Conservation (phyloP, 2,113 vertebrate genomes). For the Toxotes chatareus region DNA sequence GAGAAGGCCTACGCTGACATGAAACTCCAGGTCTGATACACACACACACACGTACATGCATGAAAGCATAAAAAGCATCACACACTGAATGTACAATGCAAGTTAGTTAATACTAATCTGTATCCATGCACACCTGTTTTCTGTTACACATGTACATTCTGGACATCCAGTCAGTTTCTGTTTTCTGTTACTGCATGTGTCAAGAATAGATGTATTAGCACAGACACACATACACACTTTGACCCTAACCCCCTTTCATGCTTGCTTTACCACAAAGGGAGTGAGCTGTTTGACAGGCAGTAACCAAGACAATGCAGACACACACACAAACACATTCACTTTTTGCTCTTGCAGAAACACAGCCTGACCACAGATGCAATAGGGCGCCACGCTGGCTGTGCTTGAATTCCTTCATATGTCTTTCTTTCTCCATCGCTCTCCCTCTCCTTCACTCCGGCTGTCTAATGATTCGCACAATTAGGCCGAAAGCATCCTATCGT, state of each 20-base stretch:
- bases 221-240: constrained; percentile 1
- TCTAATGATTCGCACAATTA: constrained; percentile 17
- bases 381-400: constrained; percentile 47
- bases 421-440: constrained; percentile 1
- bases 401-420: constrained; percentile 37
- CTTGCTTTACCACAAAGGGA: constrained; percentile 11
- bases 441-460: background rate
- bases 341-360: constrained; percentile 38
- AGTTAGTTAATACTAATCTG: background rate
- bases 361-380: constrained; percentile 73
- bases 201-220: background rate
- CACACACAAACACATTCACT: constrained; percentile 4
- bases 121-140: constrained; percentile 12
- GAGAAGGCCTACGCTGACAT: constrained; percentile 93
- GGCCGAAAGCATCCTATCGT: background rate
- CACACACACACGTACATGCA: constrained; percentile 1
- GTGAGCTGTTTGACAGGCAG: constrained; percentile 32
- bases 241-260: constrained; percentile 2
- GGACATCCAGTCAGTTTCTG: constrained; percentile 8
- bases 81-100: background rate
- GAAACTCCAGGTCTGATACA: constrained; percentile 90
- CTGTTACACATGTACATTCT: background rate
- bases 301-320: constrained; percentile 52
- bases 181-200: constrained; percentile 4
- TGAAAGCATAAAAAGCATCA: background rate